Evolutionary conservation across 2,113 vertebrate genomes (phyloP).

Genomic region (Propithecus coquereli): DNA sequence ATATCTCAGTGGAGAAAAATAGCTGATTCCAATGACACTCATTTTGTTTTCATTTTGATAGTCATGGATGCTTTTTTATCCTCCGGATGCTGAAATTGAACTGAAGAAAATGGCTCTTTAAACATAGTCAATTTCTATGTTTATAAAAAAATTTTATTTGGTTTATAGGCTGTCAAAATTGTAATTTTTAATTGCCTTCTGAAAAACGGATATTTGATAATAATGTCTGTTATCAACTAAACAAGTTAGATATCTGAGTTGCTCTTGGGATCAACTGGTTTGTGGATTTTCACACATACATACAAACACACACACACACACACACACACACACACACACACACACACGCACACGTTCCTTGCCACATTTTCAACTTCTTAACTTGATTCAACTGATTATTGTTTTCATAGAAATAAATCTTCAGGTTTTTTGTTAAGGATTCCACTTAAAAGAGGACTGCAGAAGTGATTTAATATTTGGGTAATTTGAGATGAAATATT

Average conservation of each 20-base stretch:
- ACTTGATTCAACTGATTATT: slow-evolving; percentile 66
- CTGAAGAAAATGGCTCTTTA: slow-evolving; percentile 69
- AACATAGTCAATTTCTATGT: slow-evolving; percentile 57
- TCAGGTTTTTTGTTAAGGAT: slow-evolving; percentile 65
- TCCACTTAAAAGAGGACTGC: slow-evolving; percentile 68
- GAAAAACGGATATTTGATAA: slow-evolving; percentile 68
- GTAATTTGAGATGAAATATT: slow-evolving; percentile 51
- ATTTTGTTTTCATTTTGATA: slow-evolving; percentile 82
- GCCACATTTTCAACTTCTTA: slow-evolving; percentile 56
- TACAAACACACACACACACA: not conserved
- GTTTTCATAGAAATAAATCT: slow-evolving; percentile 78
- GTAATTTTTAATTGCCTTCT: slow-evolving; percentile 68
- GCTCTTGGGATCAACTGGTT: slow-evolving; percentile 58
- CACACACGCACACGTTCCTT: slow-evolving; percentile 64
- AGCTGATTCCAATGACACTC: slow-evolving; percentile 68
- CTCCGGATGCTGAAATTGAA: slow-evolving; percentile 76
- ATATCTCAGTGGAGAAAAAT: slow-evolving; percentile 73
- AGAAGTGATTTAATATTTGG: slow-evolving; percentile 47
- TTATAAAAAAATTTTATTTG: slow-evolving; percentile 10
- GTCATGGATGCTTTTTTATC: slow-evolving; percentile 69
- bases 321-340: slow-evolving; percentile 28
- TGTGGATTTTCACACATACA: slow-evolving; percentile 65
- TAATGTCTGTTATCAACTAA: slow-evolving; percentile 52
- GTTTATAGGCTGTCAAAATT: slow-evolving; percentile 68
- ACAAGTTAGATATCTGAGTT: slow-evolving; percentile 54